phyloP scores from a whole-genome alignment of 2,888 invertebrate genomes.

The Fragum whitleyi region DNA sequence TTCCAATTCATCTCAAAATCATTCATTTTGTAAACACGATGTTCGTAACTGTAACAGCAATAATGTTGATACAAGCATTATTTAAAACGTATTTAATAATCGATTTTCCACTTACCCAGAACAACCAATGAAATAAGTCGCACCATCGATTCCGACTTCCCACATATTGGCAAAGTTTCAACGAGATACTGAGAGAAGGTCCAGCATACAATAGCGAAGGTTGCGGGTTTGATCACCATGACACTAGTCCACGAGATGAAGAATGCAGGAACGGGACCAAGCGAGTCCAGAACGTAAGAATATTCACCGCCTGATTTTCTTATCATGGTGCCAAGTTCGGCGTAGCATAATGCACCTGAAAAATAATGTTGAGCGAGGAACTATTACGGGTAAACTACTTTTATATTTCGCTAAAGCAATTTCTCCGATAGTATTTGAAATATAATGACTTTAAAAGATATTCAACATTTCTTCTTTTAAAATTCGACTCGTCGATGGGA shows the following conservation, averaged over 20 bases:
- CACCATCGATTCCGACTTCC: background rate
- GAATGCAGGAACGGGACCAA: background rate
- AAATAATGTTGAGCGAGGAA: no score
- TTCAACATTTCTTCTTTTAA: no score
- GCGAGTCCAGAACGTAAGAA: background rate
- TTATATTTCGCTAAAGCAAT: no score
- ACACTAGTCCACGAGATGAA: background rate
- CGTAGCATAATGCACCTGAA: constrained; percentile 5
- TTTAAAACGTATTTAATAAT: no score
- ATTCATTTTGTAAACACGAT: no score
- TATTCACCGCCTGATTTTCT: constrained; percentile 5
- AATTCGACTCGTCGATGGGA: no score
- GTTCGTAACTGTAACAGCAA: no score
- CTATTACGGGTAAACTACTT: no score
- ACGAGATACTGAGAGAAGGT: background rate
- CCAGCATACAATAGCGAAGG: background rate
- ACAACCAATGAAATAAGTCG: background rate
- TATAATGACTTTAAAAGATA: no score
- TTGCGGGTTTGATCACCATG: background rate
- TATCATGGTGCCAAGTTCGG: background rate
- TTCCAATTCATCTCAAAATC: no score
- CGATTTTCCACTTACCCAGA: background rate
- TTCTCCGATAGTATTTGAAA: no score
- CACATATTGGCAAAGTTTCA: background rate
- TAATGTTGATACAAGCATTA: no score